Base-by-base conservation (phyloP, 1,140 invertebrate species). In the Heterodera carotae region DNA sequence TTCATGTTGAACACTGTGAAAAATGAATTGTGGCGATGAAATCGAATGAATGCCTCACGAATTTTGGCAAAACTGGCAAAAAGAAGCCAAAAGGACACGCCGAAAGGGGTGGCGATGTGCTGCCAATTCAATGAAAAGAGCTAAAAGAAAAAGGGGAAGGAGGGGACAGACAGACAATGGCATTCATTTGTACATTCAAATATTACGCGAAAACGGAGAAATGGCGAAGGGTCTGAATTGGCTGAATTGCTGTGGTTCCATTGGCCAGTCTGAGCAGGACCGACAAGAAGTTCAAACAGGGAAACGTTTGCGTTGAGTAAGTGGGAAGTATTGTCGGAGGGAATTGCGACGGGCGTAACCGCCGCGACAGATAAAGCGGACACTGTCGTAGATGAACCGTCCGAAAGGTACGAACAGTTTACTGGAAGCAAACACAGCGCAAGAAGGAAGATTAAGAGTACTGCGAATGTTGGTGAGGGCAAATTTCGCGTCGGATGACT, bases 11-110 rank as follows among this genome's bases (percentile, higher is more conserved):
- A 86, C 62, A 87, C 85, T 86, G 69, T 70, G 81, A 82, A 53
- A 62, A 77, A 43, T 12, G 69, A 29, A 39, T 33, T 31, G 34
- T 25, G n/a, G 43, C 25, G 29, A 18, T 10, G 59, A 59, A 12
- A 22, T 2, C 59, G 22, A 3, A 60, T 2, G 56, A 53, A 33
- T 36, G 78, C 72, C 79, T 75, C 60, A 86, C 84, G 59, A 33
- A 86, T 86, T 78, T 87, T 87, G 22, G 85, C 85, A 33, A 88
- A 62, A 34, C 80, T 67, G 18, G 86, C 86, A 2, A 86, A 43
- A 0, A 86, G 62, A 22, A 86, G 59, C 85, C 85, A 86, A 18
- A 82, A 31, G 33, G 76, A 76, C 39, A 87, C 71, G 29, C 76
- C 75, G 66, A 76, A 88, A 3, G 84, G 80, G 2, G 64, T 64